Conservation (phyloP, 2,888 invertebrate species). For the Phyllotreta striolata region DNA sequence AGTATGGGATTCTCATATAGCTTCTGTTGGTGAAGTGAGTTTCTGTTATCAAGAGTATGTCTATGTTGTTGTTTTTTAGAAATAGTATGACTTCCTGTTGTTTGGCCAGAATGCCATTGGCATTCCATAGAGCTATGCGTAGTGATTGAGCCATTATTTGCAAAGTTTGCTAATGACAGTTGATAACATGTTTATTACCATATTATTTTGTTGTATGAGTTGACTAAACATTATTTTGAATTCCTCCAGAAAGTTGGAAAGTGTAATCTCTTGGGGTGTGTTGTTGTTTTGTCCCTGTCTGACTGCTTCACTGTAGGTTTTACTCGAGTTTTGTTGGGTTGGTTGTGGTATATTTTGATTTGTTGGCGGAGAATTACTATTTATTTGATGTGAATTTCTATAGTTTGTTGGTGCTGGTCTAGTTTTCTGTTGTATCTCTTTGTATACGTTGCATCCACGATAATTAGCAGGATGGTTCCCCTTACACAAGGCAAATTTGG, state of each 20-base stretch:
- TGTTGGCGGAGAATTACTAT: constrained; percentile 4
- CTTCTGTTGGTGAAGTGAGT: neutral
- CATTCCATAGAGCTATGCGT: constrained; percentile 4
- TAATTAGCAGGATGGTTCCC: no score
- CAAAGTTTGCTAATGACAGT: constrained; percentile 4
- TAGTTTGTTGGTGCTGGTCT: constrained; percentile 2
- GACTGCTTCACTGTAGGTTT: constrained; percentile 1
- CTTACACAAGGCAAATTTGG: no score
- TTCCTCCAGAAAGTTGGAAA: constrained; percentile 2
- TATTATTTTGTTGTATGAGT: constrained; percentile 3
- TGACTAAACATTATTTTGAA: constrained; percentile 7
- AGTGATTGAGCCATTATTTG: constrained; percentile 9
- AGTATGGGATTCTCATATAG: constrained; percentile 2
- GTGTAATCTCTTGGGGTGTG: constrained; percentile 1
- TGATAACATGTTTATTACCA: constrained; percentile 7
- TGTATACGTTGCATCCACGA: no score
- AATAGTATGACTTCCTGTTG: neutral
- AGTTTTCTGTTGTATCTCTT: neutral
- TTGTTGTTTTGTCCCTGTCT: constrained; percentile 7
- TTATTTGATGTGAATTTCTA: neutral
- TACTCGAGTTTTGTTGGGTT: neutral
- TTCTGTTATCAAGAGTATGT: constrained; percentile 4
- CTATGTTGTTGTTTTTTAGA: constrained; percentile 3
- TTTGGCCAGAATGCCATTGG: constrained; percentile 2
- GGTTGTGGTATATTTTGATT: constrained; percentile 8